Evolutionary conservation across 2,888 invertebrate genomes (phyloP).

Genomic region (Cryptocephalus primarius): DNA sequence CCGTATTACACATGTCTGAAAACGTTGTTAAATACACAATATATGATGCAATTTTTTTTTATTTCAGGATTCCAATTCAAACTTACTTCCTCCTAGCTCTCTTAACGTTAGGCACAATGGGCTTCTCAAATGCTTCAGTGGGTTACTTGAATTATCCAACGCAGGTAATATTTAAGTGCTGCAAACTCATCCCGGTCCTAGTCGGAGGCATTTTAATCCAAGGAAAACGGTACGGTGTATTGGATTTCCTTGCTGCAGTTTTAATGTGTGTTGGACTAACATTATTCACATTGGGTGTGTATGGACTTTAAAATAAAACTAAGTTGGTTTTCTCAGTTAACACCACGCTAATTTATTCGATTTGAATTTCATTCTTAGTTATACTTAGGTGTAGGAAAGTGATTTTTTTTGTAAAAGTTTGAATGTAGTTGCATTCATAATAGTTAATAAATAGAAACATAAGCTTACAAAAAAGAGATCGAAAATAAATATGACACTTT

Average conservation of each 20-base stretch:
- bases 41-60: constrained; percentile 2
- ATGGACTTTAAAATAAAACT: constrained; percentile 7
- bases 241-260: constrained; percentile 76
- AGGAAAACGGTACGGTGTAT: constrained; percentile 70
- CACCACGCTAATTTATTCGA: neutral
- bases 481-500: neutral
- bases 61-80: constrained; percentile 68
- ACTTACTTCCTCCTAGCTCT: constrained; percentile 75
- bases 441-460: no score
- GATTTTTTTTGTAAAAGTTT: no score
- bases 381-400: no score
- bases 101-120: constrained; percentile 90
- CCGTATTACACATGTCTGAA: no score
- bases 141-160: constrained; percentile 95
- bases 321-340: neutral
- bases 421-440: no score
- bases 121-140: constrained; percentile 86
- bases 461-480: no score
- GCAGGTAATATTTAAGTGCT: constrained; percentile 95
- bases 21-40: no score
- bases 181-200: constrained; percentile 92
- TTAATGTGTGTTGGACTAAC: constrained; percentile 84
- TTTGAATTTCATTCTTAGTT: no score
- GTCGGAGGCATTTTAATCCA: constrained; percentile 89
- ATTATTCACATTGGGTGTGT: constrained; percentile 79